Conservation (phyloP, 2,113 vertebrate genomes). For the Takifugu bimaculatus region DNA sequence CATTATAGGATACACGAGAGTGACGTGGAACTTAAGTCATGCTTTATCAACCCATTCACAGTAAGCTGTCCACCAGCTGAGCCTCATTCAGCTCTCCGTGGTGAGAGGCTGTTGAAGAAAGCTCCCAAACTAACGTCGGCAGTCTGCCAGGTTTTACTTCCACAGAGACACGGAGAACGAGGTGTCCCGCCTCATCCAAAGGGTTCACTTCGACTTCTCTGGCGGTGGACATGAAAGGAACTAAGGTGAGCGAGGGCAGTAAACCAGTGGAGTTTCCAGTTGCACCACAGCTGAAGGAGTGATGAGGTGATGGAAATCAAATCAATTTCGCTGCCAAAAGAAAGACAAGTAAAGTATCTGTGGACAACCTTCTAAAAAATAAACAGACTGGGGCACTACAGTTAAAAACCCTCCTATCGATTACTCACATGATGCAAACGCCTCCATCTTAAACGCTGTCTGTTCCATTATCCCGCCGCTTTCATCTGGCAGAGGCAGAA, state of each 20-base stretch:
- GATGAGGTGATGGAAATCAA: conserved; percentile 14
- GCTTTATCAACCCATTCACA: too few species aligned
- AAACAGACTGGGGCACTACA: too few species aligned
- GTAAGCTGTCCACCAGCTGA: too few species aligned
- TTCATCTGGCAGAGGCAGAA: conserved; percentile 41
- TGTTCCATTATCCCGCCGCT: conserved; percentile 29
- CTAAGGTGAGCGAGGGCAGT: conserved; percentile 3
- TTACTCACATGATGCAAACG: too few species aligned
- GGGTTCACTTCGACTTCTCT: conserved; percentile 15
- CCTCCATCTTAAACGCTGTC: neutral
- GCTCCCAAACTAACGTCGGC: neutral
- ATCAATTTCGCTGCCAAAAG: conserved; percentile 5
- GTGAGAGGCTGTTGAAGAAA: neutral
- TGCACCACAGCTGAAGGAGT: too few species aligned
- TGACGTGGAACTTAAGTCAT: too few species aligned
- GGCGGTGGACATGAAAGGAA: conserved; percentile 1
- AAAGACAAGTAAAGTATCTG: conserved; percentile 9
- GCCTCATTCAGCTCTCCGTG: too few species aligned
- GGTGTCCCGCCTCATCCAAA: conserved; percentile 6
- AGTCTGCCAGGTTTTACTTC: conserved; percentile 10
- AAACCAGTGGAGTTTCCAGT: neutral
- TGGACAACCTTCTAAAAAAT: neutral
- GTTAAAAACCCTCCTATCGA: too few species aligned
- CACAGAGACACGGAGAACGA: conserved; percentile 22
- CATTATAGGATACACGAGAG: too few species aligned